phyloP scores from a whole-genome alignment of 1,140 invertebrate genomes.

The Leptinotarsa lineolata region DNA sequence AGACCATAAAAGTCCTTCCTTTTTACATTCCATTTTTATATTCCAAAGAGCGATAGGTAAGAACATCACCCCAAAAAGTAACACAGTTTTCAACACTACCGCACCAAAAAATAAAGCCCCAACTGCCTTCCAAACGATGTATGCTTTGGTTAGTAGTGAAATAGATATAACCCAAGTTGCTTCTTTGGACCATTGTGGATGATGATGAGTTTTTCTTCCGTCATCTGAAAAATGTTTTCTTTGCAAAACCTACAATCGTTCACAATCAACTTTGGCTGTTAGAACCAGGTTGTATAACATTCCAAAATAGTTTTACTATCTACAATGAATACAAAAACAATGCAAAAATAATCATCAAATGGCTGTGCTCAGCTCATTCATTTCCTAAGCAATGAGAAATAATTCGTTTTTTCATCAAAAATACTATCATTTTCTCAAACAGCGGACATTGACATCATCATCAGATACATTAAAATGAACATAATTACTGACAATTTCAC shows the following conservation, averaged over 20 bases:
- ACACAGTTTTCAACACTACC: conserved; percentile 29
- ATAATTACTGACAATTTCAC: conserved; percentile 30
- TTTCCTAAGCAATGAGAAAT: too few species aligned
- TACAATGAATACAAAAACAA: too few species aligned
- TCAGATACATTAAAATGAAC: conserved; percentile 35
- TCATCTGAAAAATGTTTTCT: not conserved
- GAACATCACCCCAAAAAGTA: conserved; percentile 34
- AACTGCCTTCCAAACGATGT: conserved; percentile 33
- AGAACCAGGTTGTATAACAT: too few species aligned
- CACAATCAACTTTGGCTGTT: too few species aligned
- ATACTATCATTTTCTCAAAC: not conserved
- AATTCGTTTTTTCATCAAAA: too few species aligned
- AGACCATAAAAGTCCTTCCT: conserved; percentile 28
- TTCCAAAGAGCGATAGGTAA: conserved; percentile 31
- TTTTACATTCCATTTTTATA: conserved; percentile 30
- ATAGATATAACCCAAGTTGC: conserved; percentile 28
- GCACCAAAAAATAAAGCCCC: conserved; percentile 35
- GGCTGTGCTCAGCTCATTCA: too few species aligned
- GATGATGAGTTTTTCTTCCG: not conserved
- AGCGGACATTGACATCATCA: conserved; percentile 26
- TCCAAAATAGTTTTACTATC: too few species aligned
- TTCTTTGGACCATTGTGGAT: not conserved
- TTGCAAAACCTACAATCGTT: too few species aligned
- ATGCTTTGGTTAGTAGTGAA: conserved; percentile 31
- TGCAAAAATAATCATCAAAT: too few species aligned